Percentiles rank a stretch among this genome's conserved stretches.
Conservation (phyloP, 1,140 invertebrate species). For the Lucilia sericata region DNA sequence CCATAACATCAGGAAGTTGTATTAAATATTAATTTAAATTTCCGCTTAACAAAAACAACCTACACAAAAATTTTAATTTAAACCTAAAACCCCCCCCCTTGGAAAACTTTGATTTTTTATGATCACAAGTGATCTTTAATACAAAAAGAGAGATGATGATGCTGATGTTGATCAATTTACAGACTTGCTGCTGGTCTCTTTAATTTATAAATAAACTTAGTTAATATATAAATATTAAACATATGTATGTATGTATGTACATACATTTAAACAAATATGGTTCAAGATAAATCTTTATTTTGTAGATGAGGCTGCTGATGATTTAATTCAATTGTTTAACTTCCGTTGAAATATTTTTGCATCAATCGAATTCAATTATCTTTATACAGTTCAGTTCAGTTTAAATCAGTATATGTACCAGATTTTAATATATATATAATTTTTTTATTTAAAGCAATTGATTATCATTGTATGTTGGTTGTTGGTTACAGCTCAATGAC, state of each 20-base stretch:
- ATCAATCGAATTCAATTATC: slow-evolving; percentile 50
- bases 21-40: slow-evolving; percentile 37
- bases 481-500: not conserved
- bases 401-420: not conserved
- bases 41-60: not conserved
- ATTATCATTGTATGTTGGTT: slow-evolving; percentile 26
- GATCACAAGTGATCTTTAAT: not conserved
- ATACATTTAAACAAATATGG: too few relatives aligned
- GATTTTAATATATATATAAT: slow-evolving; percentile 30
- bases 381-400: not conserved
- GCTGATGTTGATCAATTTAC: not conserved
- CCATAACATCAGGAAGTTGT: slow-evolving; percentile 18
- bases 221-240: not conserved
- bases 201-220: not conserved
- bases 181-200: too few relatives aligned
- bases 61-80: slow-evolving; percentile 5
- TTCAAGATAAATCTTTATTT: too few relatives aligned
- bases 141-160: not conserved
- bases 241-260: not conserved
- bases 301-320: not conserved
- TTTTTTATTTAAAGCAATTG: slow-evolving; percentile 42
- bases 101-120: slow-evolving; percentile 40
- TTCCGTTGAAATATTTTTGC: slow-evolving; percentile 44
- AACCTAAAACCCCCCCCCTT: not conserved
- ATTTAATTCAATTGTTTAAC: slow-evolving; percentile 43